Evolutionary conservation across 2,888 invertebrate genomes (phyloP).

Genomic region (Encarsia formosa): DNA sequence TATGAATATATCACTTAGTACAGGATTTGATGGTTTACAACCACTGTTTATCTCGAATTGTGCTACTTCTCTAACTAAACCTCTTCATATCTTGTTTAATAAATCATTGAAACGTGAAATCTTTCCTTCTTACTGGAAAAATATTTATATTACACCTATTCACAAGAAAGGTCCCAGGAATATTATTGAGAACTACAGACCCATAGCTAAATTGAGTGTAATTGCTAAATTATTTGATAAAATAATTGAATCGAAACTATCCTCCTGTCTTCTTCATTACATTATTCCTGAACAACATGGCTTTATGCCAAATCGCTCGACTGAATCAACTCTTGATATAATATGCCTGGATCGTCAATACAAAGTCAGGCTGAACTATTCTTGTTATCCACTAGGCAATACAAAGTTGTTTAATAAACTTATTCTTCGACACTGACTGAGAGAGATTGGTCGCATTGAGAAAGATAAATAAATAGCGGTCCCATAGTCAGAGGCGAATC

Average conservation of each 20-base stretch:
- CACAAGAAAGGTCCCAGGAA: background rate
- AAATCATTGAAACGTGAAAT: background rate
- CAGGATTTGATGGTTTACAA: background rate
- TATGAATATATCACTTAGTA: too few relatives aligned
- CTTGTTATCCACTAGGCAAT: too few relatives aligned
- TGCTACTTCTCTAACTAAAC: too few relatives aligned
- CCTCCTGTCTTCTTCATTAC: background rate
- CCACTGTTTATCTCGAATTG: too few relatives aligned
- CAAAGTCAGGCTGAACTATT: too few relatives aligned
- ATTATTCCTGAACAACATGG: background rate
- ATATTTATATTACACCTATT: background rate
- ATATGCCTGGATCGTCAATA: too few relatives aligned
- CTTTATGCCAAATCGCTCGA: background rate
- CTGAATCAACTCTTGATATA: too few relatives aligned
- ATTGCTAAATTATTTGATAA: background rate
- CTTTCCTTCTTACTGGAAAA: background rate
- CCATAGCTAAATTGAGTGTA: background rate
- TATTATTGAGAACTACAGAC: background rate
- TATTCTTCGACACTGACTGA: too few relatives aligned
- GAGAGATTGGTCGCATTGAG: too few relatives aligned
- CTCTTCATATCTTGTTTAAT: background rate
- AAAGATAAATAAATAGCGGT: too few relatives aligned
- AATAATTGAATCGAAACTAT: background rate
- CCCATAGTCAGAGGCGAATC: too few relatives aligned
- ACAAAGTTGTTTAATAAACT: too few relatives aligned